phyloP scores from a whole-genome alignment of 2,113 vertebrate genomes.

The Xenopus tropicalis region UCB_Xtro_10.0 CM004449.2:90690501-90691000 shows the following conservation, averaged over 20 bases:
- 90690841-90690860: constrained; percentile 29
- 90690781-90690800: constrained; percentile 27
- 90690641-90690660: too few relatives aligned
- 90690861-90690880: constrained; percentile 21
- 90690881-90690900: background rate
- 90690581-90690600: too few relatives aligned
- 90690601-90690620: too few relatives aligned
- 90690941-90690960: constrained; percentile 37
- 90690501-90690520: too few relatives aligned
- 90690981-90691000: constrained; percentile 43
- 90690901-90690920: constrained; percentile 3
- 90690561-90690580: too few relatives aligned
- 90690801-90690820: constrained; percentile 3
- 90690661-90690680: too few relatives aligned
- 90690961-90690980: constrained; percentile 28
- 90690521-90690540: too few relatives aligned
- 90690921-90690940: constrained; percentile 11
- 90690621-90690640: too few relatives aligned
- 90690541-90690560: too few relatives aligned
- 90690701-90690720: too few relatives aligned
- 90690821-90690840: constrained; percentile 19
- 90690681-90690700: too few relatives aligned
- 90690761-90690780: constrained; percentile 2
- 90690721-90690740: too few relatives aligned
- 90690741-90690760: constrained; percentile 3